Base-by-base conservation (phyloP, 2,797 vertebrate genomes). In the Peromyscus attwateri region DNA sequence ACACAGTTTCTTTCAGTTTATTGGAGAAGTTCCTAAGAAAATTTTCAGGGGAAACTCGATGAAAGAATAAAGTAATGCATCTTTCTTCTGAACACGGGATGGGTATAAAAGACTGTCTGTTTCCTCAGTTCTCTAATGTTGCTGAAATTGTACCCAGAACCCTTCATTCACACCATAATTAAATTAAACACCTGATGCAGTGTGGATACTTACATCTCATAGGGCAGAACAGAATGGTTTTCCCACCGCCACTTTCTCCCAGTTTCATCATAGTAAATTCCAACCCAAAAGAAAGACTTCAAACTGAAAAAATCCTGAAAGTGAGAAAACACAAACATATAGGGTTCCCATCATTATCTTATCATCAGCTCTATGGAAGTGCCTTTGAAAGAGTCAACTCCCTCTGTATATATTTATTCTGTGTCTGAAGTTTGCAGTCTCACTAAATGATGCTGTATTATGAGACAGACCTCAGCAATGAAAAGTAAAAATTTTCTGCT, bases 251-350 rank as follows among this genome's bases (percentile, higher is more conserved):
- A 93, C 2, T 87, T 60, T 43, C 49, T 37, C 14, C 2, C 1
- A 34, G 27, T 57, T 71, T 12, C 21, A 7, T 83, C 40, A 37
- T 71, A 55, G 77, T 93, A 87, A n/a, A 87, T 14, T 37, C 91
- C 91, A 77, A 87, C 68, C 87, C 96, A 96, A 82, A 82, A 91
- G 83, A 95, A 95, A 83, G 52, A 49, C 0, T 73, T 64, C 66
- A 96, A 88, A 62, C 25, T 55, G 52, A 95, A 95, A 43, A 96
- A 64, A 83, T 93, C 7, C 96, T 96, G 43, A n/a, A 87, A 49
- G 88, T 37, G 87, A 91, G 31, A 81, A 93, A 95, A 76, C 27
- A 71, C 3, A 77, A 57, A 60, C 27, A 43, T 3, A 25, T 17
- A 34, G 37, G 8, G 25, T 43, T 16, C 46, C 6, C 2, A 4